These are phyloP conservation scores for Netelia fuscicornis DNA, from an alignment of 2,888 invertebrate species.

Conservation along the genomic window DNA sequence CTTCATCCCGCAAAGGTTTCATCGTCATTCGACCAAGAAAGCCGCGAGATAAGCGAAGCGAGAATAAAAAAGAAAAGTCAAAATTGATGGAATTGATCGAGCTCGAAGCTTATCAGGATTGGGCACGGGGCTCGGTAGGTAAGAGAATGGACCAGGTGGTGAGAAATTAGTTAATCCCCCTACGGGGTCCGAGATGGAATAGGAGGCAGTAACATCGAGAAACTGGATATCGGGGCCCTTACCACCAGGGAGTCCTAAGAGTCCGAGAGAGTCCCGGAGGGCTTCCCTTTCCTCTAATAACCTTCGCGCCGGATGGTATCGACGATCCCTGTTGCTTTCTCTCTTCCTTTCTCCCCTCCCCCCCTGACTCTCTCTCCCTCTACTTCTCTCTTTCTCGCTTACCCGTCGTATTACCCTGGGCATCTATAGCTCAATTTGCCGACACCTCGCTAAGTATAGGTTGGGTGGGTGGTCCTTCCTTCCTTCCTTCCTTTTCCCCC, in stretches of 20 bases:
- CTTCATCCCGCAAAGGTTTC: no score
- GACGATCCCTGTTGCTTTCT: conserved; percentile 71
- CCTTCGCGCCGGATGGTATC: conserved; percentile 81
- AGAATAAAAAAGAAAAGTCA: conserved; percentile 19
- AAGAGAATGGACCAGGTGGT: conserved; percentile 81
- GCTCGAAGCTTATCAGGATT: conserved; percentile 62
- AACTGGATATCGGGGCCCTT: conserved; percentile 60
- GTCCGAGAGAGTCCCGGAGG: conserved; percentile 45
- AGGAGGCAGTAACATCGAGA: conserved; percentile 59
- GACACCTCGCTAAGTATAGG: conserved; percentile 85
- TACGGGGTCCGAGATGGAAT: conserved; percentile 60
- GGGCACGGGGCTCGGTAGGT: conserved; percentile 67
- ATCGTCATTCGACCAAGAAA: neutral
- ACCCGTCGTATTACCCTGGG: conserved; percentile 81
- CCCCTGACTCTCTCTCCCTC: conserved; percentile 35
- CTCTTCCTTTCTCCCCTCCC: conserved; percentile 59
- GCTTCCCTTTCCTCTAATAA: conserved; percentile 76
- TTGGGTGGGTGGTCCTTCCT: conserved; percentile 82
- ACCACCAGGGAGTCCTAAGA: conserved; percentile 57
- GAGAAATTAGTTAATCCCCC: conserved; percentile 80
- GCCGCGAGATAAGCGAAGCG: conserved; percentile 21
- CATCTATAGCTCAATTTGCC: conserved; percentile 85
- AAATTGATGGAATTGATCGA: conserved; percentile 66
- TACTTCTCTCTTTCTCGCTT: conserved; percentile 62
- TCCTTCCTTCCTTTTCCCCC: conserved; percentile 65